Evolutionary conservation across 2,113 vertebrate species (phyloP).

Genomic region (Rhombomys opimus): DNA sequence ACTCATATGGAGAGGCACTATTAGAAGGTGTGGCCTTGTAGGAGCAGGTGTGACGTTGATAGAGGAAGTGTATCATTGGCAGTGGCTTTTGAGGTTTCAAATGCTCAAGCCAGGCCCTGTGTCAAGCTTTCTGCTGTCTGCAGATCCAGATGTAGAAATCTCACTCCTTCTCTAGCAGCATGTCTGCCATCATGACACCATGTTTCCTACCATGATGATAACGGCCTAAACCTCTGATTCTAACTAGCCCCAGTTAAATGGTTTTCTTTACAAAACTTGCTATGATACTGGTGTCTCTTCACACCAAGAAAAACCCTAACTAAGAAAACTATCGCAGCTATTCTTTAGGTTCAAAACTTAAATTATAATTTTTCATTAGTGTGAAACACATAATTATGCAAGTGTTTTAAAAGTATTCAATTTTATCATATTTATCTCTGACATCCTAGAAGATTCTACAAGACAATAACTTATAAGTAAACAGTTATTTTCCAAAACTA

Average conservation of each 20-base stretch:
- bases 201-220: background rate
- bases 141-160: background rate
- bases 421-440: background rate
- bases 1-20: background rate
- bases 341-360: background rate
- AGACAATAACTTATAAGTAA: background rate
- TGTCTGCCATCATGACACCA: background rate
- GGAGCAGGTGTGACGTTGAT: background rate
- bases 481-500: background rate
- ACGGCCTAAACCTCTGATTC: background rate
- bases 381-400: background rate
- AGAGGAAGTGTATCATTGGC: background rate
- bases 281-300: no score
- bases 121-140: background rate
- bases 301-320: background rate
- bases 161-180: no score
- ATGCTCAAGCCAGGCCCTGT: background rate
- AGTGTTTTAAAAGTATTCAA: background rate
- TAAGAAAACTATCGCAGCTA: background rate
- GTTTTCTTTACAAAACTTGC: background rate
- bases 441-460: background rate
- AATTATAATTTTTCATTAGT: background rate
- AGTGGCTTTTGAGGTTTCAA: background rate
- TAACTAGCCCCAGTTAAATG: background rate
- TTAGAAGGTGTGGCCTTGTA: background rate